phyloP scores from a whole-genome alignment of 1,140 invertebrate genomes.

The Brachionus asplanchnoidis region DNA sequence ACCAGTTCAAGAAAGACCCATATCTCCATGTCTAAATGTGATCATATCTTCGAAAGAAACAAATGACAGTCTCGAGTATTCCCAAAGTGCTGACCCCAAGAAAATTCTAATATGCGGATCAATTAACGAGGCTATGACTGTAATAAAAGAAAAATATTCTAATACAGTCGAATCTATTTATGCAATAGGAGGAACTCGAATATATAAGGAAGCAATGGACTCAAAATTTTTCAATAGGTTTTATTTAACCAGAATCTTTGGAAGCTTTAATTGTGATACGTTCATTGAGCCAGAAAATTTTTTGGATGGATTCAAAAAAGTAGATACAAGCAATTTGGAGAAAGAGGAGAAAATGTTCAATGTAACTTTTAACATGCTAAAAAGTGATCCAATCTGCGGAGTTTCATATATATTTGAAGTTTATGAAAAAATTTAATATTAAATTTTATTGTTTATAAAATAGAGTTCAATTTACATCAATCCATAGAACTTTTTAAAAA shows the following conservation, averaged over 20 bases:
- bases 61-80: not conserved
- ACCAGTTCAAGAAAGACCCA: not conserved
- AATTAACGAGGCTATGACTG: not conserved
- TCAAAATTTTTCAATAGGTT: not conserved
- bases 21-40: not conserved
- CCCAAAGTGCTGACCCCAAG: not conserved
- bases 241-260: constrained; percentile 41
- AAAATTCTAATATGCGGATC: constrained; percentile 6
- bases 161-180: not conserved
- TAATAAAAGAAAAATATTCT: not conserved
- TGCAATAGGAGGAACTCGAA: constrained; percentile 21
- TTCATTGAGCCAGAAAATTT: constrained; percentile 21
- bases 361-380: not conserved
- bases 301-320: not conserved
- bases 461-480: not conserved
- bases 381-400: not conserved
- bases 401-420: constrained; percentile 15
- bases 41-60: not conserved
- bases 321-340: not conserved
- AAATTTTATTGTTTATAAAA: not conserved
- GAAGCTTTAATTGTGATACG: constrained; percentile 17
- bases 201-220: not conserved
- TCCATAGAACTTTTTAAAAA: not conserved
- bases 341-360: not conserved
- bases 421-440: constrained; percentile 37